Evolutionary conservation across 2,888 invertebrate genomes (phyloP).

Genomic region (Andrena minutula): DNA sequence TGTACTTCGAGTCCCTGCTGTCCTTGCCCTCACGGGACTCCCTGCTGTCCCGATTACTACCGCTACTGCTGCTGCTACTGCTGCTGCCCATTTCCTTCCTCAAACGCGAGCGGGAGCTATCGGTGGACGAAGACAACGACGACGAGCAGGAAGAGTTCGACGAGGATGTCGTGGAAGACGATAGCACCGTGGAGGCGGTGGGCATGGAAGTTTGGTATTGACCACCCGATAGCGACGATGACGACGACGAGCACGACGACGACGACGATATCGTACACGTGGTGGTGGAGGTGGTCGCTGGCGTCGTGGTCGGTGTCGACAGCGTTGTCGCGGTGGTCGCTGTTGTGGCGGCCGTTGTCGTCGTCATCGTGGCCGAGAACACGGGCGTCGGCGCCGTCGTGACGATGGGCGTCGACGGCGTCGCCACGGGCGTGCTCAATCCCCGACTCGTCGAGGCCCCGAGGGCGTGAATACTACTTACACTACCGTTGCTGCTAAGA

Average conservation of each 20-base stretch:
- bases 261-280: slow-evolving; percentile 66
- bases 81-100: slow-evolving; percentile 73
- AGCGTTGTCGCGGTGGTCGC: slow-evolving; percentile 71
- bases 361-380: slow-evolving; percentile 41
- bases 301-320: slow-evolving; percentile 67
- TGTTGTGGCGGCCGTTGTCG: slow-evolving; percentile 49
- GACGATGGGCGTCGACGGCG: slow-evolving; percentile 11
- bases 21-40: slow-evolving; percentile 80
- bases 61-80: slow-evolving; percentile 48
- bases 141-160: slow-evolving; percentile 70
- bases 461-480: slow-evolving; percentile 70
- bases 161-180: slow-evolving; percentile 68
- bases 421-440: slow-evolving; percentile 43
- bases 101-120: slow-evolving; percentile 73
- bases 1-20: slow-evolving; percentile 81
- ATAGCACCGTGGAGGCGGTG: slow-evolving; percentile 55
- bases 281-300: slow-evolving; percentile 73
- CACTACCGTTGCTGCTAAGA: slow-evolving; percentile 71
- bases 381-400: slow-evolving; percentile 45
- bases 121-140: slow-evolving; percentile 71
- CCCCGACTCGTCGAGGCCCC: slow-evolving; percentile 74
- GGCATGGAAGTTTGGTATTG: slow-evolving; percentile 66
- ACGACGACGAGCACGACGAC: slow-evolving; percentile 70
- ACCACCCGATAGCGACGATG: slow-evolving; percentile 33
- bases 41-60: slow-evolving; percentile 79